phyloP scores from a whole-genome alignment of 2,888 invertebrate species.

The Aleiodes alternator region DNA sequence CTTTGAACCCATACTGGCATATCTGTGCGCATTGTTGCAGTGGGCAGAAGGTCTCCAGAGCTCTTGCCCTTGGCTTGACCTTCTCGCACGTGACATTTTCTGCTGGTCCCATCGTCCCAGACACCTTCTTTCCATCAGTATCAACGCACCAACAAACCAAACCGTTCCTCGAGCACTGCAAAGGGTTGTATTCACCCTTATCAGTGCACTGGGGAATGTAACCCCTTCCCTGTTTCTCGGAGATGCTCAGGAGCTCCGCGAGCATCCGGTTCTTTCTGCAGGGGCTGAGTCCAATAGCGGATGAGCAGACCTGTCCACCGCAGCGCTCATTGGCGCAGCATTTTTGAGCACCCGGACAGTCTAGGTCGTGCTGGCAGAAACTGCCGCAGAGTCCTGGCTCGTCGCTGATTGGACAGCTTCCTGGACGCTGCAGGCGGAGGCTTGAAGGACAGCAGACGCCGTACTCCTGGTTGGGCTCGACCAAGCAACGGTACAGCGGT shows the following conservation, averaged over 20 bases:
- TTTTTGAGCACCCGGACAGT: constrained; percentile 89
- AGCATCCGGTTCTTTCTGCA: constrained; percentile 87
- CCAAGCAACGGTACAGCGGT: constrained; percentile 87
- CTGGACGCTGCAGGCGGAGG: constrained; percentile 85
- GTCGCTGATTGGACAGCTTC: constrained; percentile 82
- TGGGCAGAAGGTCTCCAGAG: constrained; percentile 77
- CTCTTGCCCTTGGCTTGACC: constrained; percentile 58
- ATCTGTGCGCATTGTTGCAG: constrained; percentile 87
- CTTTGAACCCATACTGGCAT: constrained; percentile 90
- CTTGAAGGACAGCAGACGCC: constrained; percentile 92
- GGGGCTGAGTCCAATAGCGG: constrained; percentile 82
- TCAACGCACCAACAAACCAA: constrained; percentile 94
- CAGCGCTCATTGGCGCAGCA: constrained; percentile 86
- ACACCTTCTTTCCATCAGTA: constrained; percentile 84
- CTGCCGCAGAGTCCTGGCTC: constrained; percentile 78
- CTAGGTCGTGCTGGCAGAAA: constrained; percentile 84
- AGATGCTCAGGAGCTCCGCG: constrained; percentile 85
- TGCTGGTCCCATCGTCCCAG: constrained; percentile 88
- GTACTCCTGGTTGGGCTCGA: constrained; percentile 89
- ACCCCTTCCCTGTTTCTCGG: constrained; percentile 87
- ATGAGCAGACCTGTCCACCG: constrained; percentile 82
- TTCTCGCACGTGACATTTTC: constrained; percentile 81
- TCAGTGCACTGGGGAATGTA: constrained; percentile 89
- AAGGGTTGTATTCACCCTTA: constrained; percentile 84
- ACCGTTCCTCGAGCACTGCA: constrained; percentile 90